Evolutionary conservation across 2,888 invertebrate species (phyloP), one percentile per base, ranked within the genome.

Genomic region (Eristalinus sepulchralis): DNA sequence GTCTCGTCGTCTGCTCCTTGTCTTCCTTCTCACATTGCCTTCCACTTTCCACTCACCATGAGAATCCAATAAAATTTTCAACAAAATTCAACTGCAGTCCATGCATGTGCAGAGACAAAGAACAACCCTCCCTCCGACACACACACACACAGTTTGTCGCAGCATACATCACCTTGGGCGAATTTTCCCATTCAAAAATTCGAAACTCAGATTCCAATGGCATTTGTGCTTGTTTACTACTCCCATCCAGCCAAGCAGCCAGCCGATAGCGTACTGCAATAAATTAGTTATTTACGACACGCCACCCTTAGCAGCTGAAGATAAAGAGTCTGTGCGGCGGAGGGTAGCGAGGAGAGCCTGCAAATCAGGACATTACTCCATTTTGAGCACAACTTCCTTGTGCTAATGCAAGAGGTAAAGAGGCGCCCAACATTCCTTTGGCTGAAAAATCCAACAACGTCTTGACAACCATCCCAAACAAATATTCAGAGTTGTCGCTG

Each of bases 241-340:
- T 22, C 55, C 64, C 27, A 27, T 4, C 17, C 47, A 17, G 5
- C 39, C 39, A 47, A 55, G 62, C 27, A 66, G 17, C 31, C n/a
- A 34, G n/a, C 24, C 24, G 76, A 81, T 67, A 81, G 73, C 82
- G 68, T 68, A 77, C 60, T 78, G 78, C 78, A 68, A 86, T 82
- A 82, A 86, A 86, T 86, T 86, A 82, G 82, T 78, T 86, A 86
- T 86, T 82, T 86, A 82, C 82, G 82, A 82, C 77, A 75, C 75
- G 24, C 5, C 57, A 68, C 68, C 67, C 76, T 66, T 60, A 81
- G 72, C 77, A 72, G 72, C 31, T 76, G 47, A 47, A 17, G 47
- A 47, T 47, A 17, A 47, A 17, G 47, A 27, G 27, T 27, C 27
- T 27, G 27, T 5, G 47, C 5, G n/a, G n/a, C 39, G 4, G 36